Evolutionary conservation across 1,140 invertebrate genomes (phyloP).

Genomic region (Nixonia krombeini): DNA sequence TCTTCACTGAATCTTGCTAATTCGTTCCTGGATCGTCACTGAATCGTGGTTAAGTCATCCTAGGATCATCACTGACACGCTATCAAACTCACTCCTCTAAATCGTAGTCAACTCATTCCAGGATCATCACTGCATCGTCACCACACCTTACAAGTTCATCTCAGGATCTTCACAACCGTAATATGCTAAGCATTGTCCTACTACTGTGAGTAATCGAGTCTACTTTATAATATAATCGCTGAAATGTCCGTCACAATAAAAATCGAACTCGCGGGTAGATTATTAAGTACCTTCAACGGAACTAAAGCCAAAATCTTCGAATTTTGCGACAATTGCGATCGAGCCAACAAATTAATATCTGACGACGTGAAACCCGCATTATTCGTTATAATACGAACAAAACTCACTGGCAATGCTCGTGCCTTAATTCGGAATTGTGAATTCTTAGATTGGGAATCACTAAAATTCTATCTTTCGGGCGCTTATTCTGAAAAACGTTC

Average conservation of each 20-base stretch:
- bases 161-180: too few relatives aligned
- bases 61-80: too few relatives aligned
- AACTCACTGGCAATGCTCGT: constrained; percentile 22
- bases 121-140: too few relatives aligned
- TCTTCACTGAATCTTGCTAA: too few relatives aligned
- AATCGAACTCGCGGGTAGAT: constrained; percentile 17
- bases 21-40: too few relatives aligned
- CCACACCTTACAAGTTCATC: too few relatives aligned
- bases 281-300: constrained; percentile 18
- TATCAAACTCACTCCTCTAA: too few relatives aligned
- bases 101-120: too few relatives aligned
- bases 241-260: not conserved
- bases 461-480: constrained; percentile 16
- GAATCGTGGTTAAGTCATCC: too few relatives aligned
- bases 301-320: constrained; percentile 17
- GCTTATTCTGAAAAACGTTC: constrained; percentile 23
- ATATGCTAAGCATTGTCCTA: too few relatives aligned
- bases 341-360: constrained; percentile 4
- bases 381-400: constrained; percentile 24
- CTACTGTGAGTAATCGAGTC: too few relatives aligned
- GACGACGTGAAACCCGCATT: constrained; percentile 1
- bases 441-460: constrained; percentile 12
- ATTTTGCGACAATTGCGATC: constrained; percentile 29
- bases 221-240: too few relatives aligned
- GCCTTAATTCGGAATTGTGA: constrained; percentile 17